Conservation (phyloP, 2,797 vertebrate species). For the Adrianichthys oophorus region DNA sequence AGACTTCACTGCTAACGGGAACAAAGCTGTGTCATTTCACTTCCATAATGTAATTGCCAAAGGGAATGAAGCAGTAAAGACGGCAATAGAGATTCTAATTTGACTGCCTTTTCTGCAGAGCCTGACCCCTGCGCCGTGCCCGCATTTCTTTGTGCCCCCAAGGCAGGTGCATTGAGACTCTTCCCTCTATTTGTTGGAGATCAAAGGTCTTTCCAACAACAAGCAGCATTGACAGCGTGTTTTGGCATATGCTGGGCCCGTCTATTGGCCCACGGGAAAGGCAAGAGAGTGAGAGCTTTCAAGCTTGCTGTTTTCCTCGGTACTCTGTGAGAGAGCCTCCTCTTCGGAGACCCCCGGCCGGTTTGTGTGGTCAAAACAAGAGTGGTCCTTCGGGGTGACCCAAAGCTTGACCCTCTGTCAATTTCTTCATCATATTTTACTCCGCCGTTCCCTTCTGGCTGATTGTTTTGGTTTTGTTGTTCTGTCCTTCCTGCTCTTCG, state of each 20-base stretch:
- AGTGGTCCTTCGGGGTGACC: constrained; percentile 49
- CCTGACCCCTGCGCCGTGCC: constrained; percentile 58
- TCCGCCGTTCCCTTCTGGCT: constrained; percentile 44
- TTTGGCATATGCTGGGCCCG: constrained; percentile 40
- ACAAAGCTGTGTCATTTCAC: constrained; percentile 66
- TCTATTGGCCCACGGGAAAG: constrained; percentile 51
- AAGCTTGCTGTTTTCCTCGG: constrained; percentile 56
- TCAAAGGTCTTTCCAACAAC: constrained; percentile 72
- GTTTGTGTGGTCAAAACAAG: constrained; percentile 69
- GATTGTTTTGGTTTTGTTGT: constrained; percentile 51
- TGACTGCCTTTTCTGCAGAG: constrained; percentile 58
- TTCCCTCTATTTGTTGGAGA: constrained; percentile 68
- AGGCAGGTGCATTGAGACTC: constrained; percentile 55
- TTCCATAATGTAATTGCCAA: constrained; percentile 68
- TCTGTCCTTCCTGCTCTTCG: constrained; percentile 30
- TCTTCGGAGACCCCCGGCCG: constrained; percentile 49
- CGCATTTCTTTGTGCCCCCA: constrained; percentile 53
- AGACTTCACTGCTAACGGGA: constrained; percentile 62
- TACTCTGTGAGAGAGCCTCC: constrained; percentile 51
- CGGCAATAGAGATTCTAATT: constrained; percentile 70
- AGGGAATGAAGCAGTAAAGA: constrained; percentile 66
- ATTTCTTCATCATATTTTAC: constrained; percentile 26
- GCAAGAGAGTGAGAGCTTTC: constrained; percentile 58
- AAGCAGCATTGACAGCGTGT: constrained; percentile 57
- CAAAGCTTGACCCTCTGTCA: constrained; percentile 61